Evolutionary conservation across 53 echinoderm and acorn worm species (phyloP).

Genomic region (Glandiceps talaboti): DNA sequence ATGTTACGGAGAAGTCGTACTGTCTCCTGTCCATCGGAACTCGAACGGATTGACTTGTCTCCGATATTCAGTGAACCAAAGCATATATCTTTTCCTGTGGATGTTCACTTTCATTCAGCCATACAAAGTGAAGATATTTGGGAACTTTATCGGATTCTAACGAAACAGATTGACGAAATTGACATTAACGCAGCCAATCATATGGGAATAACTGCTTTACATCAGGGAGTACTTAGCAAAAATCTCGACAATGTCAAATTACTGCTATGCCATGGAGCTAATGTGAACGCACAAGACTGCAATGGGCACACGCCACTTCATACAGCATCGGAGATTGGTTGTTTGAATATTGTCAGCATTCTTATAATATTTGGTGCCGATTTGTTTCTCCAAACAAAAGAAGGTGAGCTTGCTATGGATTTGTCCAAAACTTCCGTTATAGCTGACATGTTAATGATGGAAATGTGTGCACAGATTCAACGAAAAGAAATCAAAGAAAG

Average conservation of each 20-base stretch:
- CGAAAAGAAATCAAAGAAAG: slow-evolving; percentile 42
- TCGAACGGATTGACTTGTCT: background rate
- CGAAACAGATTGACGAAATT: slow-evolving; percentile 27
- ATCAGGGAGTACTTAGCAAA: slow-evolving; percentile 62
- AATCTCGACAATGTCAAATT: slow-evolving; percentile 85
- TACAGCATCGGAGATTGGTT: slow-evolving; percentile 56
- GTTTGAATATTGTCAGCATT: slow-evolving; percentile 61
- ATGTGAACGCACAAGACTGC: slow-evolving; percentile 53
- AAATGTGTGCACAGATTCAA: slow-evolving; percentile 65
- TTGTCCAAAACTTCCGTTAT: slow-evolving; percentile 72
- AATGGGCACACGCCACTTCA: slow-evolving; percentile 75
- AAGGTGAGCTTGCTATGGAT: slow-evolving; percentile 62
- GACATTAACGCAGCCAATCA: slow-evolving; percentile 56
- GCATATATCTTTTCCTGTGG: slow-evolving; percentile 70
- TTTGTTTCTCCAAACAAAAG: slow-evolving; percentile 35
- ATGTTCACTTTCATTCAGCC: slow-evolving; percentile 74
- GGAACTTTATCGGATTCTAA: slow-evolving; percentile 50
- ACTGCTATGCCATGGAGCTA: slow-evolving; percentile 53
- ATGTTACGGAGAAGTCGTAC: background rate
- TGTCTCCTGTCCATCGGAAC: background rate
- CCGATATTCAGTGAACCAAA: background rate
- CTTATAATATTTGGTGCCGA: slow-evolving; percentile 68
- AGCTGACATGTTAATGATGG: slow-evolving; percentile 43
- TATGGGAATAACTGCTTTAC: slow-evolving; percentile 53
- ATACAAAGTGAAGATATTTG: slow-evolving; percentile 76